phyloP scores from a whole-genome alignment of 2,888 invertebrate species.

The Calephelis perditalis region DNA sequence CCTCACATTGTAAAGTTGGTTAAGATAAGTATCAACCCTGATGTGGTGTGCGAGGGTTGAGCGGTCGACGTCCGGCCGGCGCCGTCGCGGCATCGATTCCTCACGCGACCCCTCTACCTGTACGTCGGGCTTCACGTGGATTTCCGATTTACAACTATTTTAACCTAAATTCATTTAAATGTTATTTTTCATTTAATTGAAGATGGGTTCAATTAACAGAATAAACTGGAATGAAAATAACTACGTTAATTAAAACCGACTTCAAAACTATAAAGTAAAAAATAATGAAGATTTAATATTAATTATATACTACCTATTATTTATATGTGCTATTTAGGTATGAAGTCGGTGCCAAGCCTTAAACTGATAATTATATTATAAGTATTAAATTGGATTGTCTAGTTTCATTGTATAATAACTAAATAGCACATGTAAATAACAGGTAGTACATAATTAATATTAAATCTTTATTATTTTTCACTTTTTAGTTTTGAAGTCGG shows the following conservation, averaged over 20 bases:
- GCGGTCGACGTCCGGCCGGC: constrained; percentile 42
- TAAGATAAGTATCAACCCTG: constrained; percentile 15
- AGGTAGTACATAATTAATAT: too few relatives aligned
- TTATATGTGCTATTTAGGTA: too few relatives aligned
- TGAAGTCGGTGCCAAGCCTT: too few relatives aligned
- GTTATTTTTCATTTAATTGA: neutral
- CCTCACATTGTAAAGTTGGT: constrained; percentile 12
- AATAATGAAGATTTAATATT: too few relatives aligned
- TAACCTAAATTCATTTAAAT: constrained; percentile 12
- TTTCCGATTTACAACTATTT: constrained; percentile 15
- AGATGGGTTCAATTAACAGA: neutral
- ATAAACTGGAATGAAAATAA: neutral
- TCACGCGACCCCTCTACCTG: constrained; percentile 26
- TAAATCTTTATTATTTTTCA: too few relatives aligned
- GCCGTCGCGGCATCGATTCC: constrained; percentile 39
- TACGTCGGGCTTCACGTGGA: constrained; percentile 15
- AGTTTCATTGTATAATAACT: too few relatives aligned
- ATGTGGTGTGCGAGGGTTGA: constrained; percentile 29
- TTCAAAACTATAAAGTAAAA: too few relatives aligned
- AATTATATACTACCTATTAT: too few relatives aligned
- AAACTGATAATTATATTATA: too few relatives aligned
- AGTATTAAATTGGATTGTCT: too few relatives aligned
- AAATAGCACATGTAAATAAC: too few relatives aligned
- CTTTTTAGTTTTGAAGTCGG: too few relatives aligned
- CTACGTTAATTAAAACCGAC: neutral